These are phyloP conservation scores for Cromileptes altivelis DNA, from an alignment of 2,113 vertebrate genomes.

Conservation along the genomic window DNA sequence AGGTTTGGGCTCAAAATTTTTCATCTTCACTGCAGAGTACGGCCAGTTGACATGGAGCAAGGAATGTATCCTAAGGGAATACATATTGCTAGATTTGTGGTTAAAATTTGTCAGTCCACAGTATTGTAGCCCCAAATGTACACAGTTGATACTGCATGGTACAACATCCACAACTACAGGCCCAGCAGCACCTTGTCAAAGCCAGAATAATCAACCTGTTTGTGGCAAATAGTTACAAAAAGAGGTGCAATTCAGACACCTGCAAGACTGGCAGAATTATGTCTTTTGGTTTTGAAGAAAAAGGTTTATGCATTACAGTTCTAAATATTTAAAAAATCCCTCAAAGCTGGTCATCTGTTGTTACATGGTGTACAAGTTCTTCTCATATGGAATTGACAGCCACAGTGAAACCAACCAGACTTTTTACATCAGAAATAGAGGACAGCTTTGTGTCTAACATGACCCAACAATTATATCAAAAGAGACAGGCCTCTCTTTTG, in stretches of 20 bases:
- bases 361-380: conserved; percentile 12
- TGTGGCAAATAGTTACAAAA: neutral
- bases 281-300: conserved; percentile 1
- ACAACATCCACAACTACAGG: conserved; percentile 47
- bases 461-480: conserved; percentile 34
- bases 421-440: conserved; percentile 82
- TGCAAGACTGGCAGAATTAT: neutral
- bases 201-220: conserved; percentile 9
- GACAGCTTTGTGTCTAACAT: conserved; percentile 44
- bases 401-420: conserved; percentile 62
- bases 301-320: neutral
- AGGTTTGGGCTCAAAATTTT: conserved; percentile 58
- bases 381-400: conserved; percentile 31
- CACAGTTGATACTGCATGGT: conserved; percentile 17
- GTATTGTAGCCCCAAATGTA: conserved; percentile 21
- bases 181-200: conserved; percentile 45
- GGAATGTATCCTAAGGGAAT: conserved; percentile 6
- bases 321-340: neutral
- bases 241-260: conserved; percentile 18
- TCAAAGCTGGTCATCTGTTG: conserved; percentile 7
- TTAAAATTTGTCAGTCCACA: conserved; percentile 11
- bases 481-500: conserved; percentile 41
- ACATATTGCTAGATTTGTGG: conserved; percentile 10
- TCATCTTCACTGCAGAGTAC: conserved; percentile 18
- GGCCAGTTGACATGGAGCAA: conserved; percentile 21